A percentile compares a stretch with the other conserved stretches of the same genome.
Evolutionary conservation across 2,797 vertebrate species (phyloP).

Genomic region (Ibycter americanus): DNA sequence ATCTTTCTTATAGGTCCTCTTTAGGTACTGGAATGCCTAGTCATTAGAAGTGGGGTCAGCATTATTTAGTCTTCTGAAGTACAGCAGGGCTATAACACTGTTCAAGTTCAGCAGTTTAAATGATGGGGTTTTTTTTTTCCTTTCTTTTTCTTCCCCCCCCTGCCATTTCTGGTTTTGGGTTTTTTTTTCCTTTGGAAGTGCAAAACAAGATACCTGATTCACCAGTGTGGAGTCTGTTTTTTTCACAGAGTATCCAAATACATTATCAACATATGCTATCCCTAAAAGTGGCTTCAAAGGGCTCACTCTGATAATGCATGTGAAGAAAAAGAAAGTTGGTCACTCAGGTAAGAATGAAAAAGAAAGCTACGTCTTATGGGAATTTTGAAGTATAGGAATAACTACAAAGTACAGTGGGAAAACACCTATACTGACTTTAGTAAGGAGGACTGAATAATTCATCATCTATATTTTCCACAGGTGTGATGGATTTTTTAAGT

Average conservation of each 20-base stretch:
- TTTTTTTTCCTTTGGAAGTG: neutral
- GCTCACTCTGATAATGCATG: neutral
- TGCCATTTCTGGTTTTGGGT: no score
- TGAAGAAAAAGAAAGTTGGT: neutral
- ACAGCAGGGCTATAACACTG: neutral
- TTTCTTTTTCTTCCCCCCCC: neutral
- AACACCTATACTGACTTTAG: neutral
- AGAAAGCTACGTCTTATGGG: neutral
- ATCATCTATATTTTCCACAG: neutral
- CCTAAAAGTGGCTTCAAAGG: neutral
- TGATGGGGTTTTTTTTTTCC: neutral
- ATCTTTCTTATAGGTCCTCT: no score
- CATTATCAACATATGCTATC: neutral
- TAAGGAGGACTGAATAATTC: neutral
- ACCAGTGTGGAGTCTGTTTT: neutral
- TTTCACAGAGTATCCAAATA: neutral
- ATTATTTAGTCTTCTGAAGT: neutral
- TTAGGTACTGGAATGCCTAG: no score
- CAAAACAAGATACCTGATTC: neutral
- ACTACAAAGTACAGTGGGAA: neutral
- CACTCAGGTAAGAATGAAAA: neutral
- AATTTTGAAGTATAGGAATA: neutral
- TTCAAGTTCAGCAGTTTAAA: neutral
- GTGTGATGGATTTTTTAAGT: neutral
- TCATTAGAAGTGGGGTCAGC: neutral